Evolutionary conservation across 1,140 invertebrate species (phyloP), one percentile per base, ranked within the genome.

Genomic region (Ceratina calcarata): DNA sequence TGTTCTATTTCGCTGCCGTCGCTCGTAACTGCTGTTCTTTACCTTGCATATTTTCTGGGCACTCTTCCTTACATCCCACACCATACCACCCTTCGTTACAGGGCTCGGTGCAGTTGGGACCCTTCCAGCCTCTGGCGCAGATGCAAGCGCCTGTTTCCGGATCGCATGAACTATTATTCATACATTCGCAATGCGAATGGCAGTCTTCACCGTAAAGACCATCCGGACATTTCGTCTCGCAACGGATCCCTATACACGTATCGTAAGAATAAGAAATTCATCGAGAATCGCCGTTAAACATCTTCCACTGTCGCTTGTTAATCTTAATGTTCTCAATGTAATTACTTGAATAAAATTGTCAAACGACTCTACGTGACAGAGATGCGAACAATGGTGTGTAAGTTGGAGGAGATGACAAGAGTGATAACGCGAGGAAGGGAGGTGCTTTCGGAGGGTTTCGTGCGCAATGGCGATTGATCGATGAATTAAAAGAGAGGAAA

Each of bases 111-210:
- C 98, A 99, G 75, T 95, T 94, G 10, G 91, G 90, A 10, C 98
- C 98, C 84, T 95, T 95, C 96, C 96, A 98, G 64, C 98, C 98
- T 49, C 96, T 94, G 20, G 95, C 94, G 93, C 98, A 99, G 77
- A 96, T 94, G 90, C 98, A 99, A 78, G 93, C 93, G 37, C 98
- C 98, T 18, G 94, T 96, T 15, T 94, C 91, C 49, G 95, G 95
- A 91, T 98, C 96, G 92, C 98, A 99, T n/a, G 96, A 96, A 73
- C 96, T 97, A 90, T 97, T 96, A 91, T 97, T 96, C 81, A 94
- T 93, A 93, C 98, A 99, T 85, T 96, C 94, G 91, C 98, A 99
- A 68, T 94, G 92, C 86, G 95, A 93, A 80, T 95, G 93, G 93
- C 98, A 99, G 87, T 96, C 93, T 65, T 94, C 92, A 62, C 98